A percentile compares a stretch with the other conserved stretches of the same genome.
phyloP scores from a whole-genome alignment of 53 echinoderm and acorn worm genomes.

The Astropecten irregularis region DNA sequence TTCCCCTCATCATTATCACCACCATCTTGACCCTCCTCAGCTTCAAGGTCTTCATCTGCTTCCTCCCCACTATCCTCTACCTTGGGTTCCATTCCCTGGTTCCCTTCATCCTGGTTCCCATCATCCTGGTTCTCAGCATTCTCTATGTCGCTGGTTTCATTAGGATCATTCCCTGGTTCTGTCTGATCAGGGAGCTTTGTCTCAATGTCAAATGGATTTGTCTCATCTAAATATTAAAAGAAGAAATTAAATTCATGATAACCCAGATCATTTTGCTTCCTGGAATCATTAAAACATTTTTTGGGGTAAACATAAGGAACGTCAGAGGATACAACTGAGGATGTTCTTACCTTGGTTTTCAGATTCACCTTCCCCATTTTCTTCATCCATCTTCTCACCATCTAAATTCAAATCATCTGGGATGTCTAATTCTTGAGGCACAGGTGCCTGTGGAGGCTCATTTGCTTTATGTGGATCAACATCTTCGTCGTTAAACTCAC shows the following conservation, averaged over 20 bases:
- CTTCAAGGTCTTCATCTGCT: conserved; percentile 56
- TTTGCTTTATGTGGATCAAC: conserved; percentile 90
- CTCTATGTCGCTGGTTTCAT: conserved; percentile 17
- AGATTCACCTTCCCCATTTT: conserved; percentile 64
- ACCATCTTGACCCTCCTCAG: conserved; percentile 44
- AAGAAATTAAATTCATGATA: no score
- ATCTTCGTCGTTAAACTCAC: conserved; percentile 91
- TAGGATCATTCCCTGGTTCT: conserved; percentile 6
- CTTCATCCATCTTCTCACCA: conserved; percentile 66
- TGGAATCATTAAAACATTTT: no score
- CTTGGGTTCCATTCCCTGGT: conserved; percentile 38
- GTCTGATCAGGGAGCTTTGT: conserved; percentile 64
- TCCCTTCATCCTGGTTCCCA: conserved; percentile 39
- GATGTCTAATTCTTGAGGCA: conserved; percentile 89
- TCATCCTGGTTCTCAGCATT: conserved; percentile 33
- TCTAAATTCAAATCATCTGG: conserved; percentile 94
- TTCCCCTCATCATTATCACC: conserved; percentile 55
- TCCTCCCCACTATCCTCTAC: conserved; percentile 40
- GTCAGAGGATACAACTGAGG: no score
- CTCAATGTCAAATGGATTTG: conserved; percentile 92
- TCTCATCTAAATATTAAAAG: conserved; percentile 42
- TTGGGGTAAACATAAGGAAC: no score
- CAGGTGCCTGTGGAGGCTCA: conserved; percentile 77
- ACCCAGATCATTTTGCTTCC: background rate
- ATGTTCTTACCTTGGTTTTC: conserved; percentile 60